Percentiles rank a stretch among this genome's conserved stretches.
These are phyloP conservation scores for Charadrius vociferus DNA, from an alignment of 2,113 vertebrate genomes.

Conservation along the genomic window DNA sequence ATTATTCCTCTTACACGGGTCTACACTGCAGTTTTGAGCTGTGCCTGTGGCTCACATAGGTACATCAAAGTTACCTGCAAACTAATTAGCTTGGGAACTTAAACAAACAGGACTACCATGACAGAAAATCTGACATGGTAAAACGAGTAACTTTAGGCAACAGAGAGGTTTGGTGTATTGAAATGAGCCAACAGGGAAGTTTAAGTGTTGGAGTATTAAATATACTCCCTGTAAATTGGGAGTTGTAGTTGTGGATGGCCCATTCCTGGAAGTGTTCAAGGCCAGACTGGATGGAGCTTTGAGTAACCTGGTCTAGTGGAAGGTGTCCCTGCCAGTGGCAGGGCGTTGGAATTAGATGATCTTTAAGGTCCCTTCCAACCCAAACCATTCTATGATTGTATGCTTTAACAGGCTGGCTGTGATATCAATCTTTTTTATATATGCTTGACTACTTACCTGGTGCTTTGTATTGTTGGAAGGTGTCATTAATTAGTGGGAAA, in stretches of 20 bases:
- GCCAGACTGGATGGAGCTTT: background rate
- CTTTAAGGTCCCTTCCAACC: background rate
- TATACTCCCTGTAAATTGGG: background rate
- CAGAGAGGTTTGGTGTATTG: background rate
- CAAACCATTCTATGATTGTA: background rate
- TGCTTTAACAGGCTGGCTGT: background rate
- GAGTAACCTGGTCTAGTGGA: background rate
- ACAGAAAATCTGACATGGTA: background rate
- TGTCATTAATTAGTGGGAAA: conserved; percentile 80
- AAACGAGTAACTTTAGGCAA: background rate
- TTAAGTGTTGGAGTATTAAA: background rate
- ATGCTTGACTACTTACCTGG: conserved; percentile 67
- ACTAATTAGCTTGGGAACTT: background rate
- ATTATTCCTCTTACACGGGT: background rate
- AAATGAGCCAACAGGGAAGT: background rate
- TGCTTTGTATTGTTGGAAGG: conserved; percentile 75
- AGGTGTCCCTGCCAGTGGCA: background rate
- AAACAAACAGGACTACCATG: background rate
- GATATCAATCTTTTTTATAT: background rate
- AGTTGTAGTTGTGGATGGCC: background rate
- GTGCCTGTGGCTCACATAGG: background rate
- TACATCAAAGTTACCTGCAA: background rate
- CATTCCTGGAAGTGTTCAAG: background rate
- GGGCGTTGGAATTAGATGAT: background rate
- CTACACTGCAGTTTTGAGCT: background rate